Evolutionary conservation across 2,113 vertebrate species (phyloP).

Genomic region (Otolemur garnettii): DNA sequence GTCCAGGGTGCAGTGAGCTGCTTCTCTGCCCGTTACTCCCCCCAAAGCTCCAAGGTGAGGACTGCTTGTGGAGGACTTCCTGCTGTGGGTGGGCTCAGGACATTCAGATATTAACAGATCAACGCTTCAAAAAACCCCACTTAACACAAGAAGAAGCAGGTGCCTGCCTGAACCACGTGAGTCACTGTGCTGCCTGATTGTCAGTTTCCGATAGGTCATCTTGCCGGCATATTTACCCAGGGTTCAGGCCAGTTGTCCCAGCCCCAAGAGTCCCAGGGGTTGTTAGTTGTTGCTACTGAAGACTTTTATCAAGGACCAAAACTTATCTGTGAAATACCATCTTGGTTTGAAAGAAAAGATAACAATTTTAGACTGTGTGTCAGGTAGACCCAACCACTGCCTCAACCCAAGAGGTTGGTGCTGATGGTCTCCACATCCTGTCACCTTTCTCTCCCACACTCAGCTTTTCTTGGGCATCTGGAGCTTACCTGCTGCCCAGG

Average conservation of each 20-base stretch:
- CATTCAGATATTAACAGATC: slow-evolving; percentile 15
- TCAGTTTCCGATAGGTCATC: slow-evolving; percentile 35
- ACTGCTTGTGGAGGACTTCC: not conserved
- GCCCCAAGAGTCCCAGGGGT: not conserved
- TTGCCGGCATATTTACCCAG: not conserved
- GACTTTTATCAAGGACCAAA: not conserved
- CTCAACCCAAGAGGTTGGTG: not conserved
- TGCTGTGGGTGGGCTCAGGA: not conserved
- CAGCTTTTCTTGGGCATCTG: not conserved
- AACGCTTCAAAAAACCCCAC: not conserved
- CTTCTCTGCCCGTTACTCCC: not conserved
- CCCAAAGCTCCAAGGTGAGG: not conserved
- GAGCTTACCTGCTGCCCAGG: not conserved
- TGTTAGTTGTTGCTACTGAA: not conserved
- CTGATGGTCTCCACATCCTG: not conserved
- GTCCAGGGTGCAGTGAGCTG: not conserved
- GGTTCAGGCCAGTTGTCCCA: not conserved
- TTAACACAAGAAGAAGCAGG: not conserved
- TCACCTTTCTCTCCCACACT: rapidly evolving
- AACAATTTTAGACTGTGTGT: not conserved
- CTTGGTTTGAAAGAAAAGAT: not conserved
- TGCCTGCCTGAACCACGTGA: slow-evolving; percentile 21
- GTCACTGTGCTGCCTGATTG: not conserved
- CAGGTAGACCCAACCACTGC: not conserved
- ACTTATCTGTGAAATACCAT: not conserved